These are phyloP conservation scores for Antheraea assamensis DNA, from an alignment of 2,888 invertebrate genomes.

Conservation along the genomic window DNA sequence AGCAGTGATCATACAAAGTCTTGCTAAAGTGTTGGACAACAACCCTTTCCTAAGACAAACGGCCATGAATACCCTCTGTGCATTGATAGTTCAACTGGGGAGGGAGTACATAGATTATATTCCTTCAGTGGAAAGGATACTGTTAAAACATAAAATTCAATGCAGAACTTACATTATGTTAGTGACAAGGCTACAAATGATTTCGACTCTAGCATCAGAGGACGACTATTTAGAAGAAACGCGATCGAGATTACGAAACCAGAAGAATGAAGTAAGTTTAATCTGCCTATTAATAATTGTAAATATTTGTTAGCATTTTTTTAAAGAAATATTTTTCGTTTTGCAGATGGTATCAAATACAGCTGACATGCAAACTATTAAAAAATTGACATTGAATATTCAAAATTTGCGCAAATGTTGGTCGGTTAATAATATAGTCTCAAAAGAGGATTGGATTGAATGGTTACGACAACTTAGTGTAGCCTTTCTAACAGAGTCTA, in stretches of 20 bases:
- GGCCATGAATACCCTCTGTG: slow-evolving; percentile 95
- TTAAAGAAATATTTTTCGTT: not conserved
- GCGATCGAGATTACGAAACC: slow-evolving; percentile 85
- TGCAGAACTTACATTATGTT: slow-evolving; percentile 91
- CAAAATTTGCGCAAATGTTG: slow-evolving; percentile 93
- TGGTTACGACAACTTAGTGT: slow-evolving; percentile 96
- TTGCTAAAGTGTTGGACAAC: slow-evolving; percentile 92
- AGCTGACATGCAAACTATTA: slow-evolving; percentile 84
- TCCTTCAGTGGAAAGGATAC: slow-evolving; percentile 93
- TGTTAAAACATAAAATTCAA: slow-evolving; percentile 90
- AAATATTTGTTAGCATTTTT: not conserved
- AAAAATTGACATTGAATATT: slow-evolving; percentile 90
- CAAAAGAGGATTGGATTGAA: slow-evolving; percentile 99
- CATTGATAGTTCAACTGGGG: slow-evolving; percentile 93
- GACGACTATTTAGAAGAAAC: slow-evolving; percentile 86
- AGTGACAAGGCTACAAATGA: slow-evolving; percentile 87
- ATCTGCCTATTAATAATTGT: not conserved
- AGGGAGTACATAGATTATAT: slow-evolving; percentile 96
- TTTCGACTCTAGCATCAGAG: slow-evolving; percentile 89
- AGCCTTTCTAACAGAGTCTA: slow-evolving; percentile 95
- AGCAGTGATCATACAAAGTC: slow-evolving; percentile 95
- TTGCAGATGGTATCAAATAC: slow-evolving; percentile 58
- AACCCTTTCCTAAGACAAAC: slow-evolving; percentile 88
- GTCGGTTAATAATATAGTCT: slow-evolving; percentile 92
- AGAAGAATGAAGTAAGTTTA: slow-evolving; percentile 79